Base-by-base conservation (phyloP, 2,888 invertebrate species). In the Mycalesis mineus region DNA sequence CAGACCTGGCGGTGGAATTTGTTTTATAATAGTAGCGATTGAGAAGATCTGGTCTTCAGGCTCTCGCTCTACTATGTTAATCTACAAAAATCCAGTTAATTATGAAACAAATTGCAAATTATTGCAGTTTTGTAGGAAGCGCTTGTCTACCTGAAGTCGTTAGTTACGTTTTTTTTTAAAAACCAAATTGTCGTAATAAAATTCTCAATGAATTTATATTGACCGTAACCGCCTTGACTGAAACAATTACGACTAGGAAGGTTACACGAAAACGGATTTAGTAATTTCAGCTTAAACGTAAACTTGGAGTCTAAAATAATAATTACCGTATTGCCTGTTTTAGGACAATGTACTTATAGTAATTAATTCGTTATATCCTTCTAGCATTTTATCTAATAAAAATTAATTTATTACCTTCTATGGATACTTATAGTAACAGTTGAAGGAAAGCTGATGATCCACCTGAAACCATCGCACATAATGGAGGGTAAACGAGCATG, bases 141-240 rank as follows among this genome's bases (percentile, higher is more conserved):
- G 29, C 14, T 51, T 17, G 40, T 29, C 29, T 40, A 51, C 6
- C 7, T 8, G 22, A 31, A 39, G 45, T 15, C 45, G 29, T 47
- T 45, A 29, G 7, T 9, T 45, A 15, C 7, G 22, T 22, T 45
- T 45, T 37, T 36, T 42, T 42, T 13, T n/a, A n/a, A 22, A 5
- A 11, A 36, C 9, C 45, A 44, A 53, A 37, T 45, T 11, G 15
- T 17, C 22, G 13, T 44, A 36, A 53, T 44, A 44, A 22, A 37
- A 28, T 8, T 49, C 37, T 40, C 28, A 51, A 39, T 40, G 50
- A 54, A 9, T 49, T 45, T 56, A 60, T 50, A 57, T 53, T 45
- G 28, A 44, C 39, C 57, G 56, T 60, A 60, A 53, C 49, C 49
- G 42, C 56, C 60, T 57, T 60, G 52, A 28, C 14, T 59, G 42